phyloP scores from a whole-genome alignment of 2,113 vertebrate species.

The Rhynchomys soricoides region DNA sequence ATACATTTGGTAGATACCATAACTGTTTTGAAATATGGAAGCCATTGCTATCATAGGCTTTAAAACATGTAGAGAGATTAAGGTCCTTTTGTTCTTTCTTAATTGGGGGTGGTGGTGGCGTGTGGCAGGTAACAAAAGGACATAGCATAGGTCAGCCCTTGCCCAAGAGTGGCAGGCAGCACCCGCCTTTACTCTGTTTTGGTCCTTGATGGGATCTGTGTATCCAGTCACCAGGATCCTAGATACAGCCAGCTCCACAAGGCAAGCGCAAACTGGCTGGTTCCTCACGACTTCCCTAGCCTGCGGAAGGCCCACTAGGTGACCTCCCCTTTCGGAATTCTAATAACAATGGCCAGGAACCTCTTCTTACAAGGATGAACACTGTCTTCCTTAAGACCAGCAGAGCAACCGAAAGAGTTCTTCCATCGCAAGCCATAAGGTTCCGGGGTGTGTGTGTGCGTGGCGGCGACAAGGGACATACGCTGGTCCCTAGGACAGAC shows the following conservation, averaged over 20 bases:
- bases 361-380: background rate
- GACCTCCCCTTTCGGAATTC: background rate
- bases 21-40: background rate
- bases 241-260: background rate
- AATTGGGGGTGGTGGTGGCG: background rate
- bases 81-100: background rate
- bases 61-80: background rate
- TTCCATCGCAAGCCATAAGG: background rate
- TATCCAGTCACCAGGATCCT: background rate
- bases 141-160: background rate
- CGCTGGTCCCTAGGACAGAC: background rate
- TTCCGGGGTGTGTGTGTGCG: background rate
- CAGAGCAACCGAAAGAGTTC: background rate
- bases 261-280: background rate
- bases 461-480: background rate
- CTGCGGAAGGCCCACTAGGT: background rate
- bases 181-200: background rate
- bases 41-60: background rate
- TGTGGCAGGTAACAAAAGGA: background rate
- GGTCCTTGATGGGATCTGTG: background rate
- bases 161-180: background rate
- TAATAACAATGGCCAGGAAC: background rate
- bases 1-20: background rate
- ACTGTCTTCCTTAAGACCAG: constrained; percentile 9
- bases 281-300: background rate